Evolutionary conservation across 2,797 vertebrate species (phyloP).

Genomic region (Helicolenus hilgendorfi): DNA sequence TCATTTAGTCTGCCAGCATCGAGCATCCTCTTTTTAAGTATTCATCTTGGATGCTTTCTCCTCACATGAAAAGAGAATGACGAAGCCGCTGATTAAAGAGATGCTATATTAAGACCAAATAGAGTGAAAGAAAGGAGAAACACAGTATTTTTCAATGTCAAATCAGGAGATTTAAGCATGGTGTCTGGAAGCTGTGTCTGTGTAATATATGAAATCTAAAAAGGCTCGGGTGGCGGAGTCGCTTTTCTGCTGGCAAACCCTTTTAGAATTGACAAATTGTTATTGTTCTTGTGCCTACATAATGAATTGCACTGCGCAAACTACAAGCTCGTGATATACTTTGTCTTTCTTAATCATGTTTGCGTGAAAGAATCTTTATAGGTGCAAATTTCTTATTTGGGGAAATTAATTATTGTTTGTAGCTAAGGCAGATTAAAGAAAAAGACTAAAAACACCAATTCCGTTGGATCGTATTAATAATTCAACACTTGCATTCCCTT

Average conservation of each 20-base stretch:
- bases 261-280: slow-evolving; percentile 41
- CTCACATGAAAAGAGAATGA: slow-evolving; percentile 60
- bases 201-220: slow-evolving; percentile 56
- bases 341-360: neutral
- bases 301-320: neutral
- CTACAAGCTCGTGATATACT: neutral
- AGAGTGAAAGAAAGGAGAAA: slow-evolving; percentile 35
- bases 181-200: slow-evolving; percentile 32
- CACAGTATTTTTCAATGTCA: slow-evolving; percentile 51
- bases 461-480: slow-evolving; percentile 71
- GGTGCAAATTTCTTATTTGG: slow-evolving; percentile 1
- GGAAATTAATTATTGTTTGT: slow-evolving; percentile 41
- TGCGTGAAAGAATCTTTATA: neutral
- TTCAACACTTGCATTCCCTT: slow-evolving; percentile 69
- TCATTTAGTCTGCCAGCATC: slow-evolving; percentile 45
- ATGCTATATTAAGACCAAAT: slow-evolving; percentile 66
- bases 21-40: slow-evolving; percentile 48
- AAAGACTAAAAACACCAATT: slow-evolving; percentile 31
- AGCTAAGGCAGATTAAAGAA: slow-evolving; percentile 39
- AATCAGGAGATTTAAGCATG: slow-evolving; percentile 59
- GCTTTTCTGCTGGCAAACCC: slow-evolving; percentile 49
- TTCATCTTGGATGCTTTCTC: slow-evolving; percentile 55
- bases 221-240: slow-evolving; percentile 27
- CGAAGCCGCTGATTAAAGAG: slow-evolving; percentile 51
- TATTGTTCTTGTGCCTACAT: slow-evolving; percentile 4